phyloP scores from a whole-genome alignment of 2,113 vertebrate genomes.

The Mus pahari region DNA sequence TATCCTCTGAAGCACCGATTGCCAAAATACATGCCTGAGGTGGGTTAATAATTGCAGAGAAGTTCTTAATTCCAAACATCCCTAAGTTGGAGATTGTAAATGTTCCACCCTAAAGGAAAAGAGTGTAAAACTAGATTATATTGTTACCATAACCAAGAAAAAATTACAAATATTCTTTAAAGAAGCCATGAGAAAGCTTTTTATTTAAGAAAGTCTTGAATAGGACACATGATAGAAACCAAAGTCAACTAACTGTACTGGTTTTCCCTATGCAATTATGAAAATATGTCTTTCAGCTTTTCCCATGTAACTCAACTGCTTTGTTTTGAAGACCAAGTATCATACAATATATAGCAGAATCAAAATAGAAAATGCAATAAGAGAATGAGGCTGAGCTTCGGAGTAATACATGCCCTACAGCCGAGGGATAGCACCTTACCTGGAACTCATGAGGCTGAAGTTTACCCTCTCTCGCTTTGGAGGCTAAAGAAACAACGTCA shows the following conservation, averaged over 20 bases:
- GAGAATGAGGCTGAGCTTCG: conserved; percentile 10
- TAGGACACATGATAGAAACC: background rate
- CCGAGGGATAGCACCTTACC: conserved; percentile 84
- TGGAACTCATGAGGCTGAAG: conserved; percentile 98
- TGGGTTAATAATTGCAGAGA: conserved; percentile 99
- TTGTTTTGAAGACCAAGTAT: conserved; percentile 43
- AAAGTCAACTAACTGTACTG: conserved; percentile 22
- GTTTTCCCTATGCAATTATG: background rate
- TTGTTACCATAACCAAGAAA: conserved; percentile 6
- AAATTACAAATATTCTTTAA: conserved; percentile 21
- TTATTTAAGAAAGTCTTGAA: conserved; percentile 37
- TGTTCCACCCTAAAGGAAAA: conserved; percentile 92
- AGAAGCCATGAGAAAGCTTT: conserved; percentile 24
- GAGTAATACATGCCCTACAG: conserved; percentile 29
- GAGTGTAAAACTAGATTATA: background rate
- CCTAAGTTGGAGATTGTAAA: conserved; percentile 99
- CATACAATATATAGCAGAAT: conserved; percentile 3
- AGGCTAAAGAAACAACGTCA: conserved; percentile 92
- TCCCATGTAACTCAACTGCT: conserved; percentile 1
- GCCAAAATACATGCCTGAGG: conserved; percentile 98
- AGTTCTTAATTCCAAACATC: conserved; percentile 99
- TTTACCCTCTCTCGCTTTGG: conserved; percentile 95
- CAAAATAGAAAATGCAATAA: conserved; percentile 45
- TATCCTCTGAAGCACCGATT: conserved; percentile 94
- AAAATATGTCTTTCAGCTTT: conserved; percentile 44